phyloP scores from a whole-genome alignment of 2,888 invertebrate genomes.

The Spilosoma lubricipeda region DNA sequence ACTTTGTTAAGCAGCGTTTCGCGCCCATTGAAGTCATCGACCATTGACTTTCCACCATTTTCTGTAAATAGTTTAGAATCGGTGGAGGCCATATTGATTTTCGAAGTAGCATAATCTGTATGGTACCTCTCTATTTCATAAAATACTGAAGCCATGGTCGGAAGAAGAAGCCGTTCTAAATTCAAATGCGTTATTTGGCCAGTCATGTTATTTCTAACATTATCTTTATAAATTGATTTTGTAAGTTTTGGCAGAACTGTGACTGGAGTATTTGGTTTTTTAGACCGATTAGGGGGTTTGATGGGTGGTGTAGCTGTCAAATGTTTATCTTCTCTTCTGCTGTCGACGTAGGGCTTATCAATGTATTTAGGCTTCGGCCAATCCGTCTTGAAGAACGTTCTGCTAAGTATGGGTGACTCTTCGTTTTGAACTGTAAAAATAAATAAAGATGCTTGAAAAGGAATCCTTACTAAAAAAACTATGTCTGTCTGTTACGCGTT shows the following conservation, averaged over 20 bases:
- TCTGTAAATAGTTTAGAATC: constrained; percentile 13
- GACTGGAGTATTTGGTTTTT: neutral
- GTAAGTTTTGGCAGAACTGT: constrained; percentile 5
- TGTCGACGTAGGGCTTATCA: constrained; percentile 29
- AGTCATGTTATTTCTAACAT: neutral
- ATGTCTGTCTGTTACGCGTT: too few species aligned
- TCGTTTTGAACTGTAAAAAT: constrained; percentile 43
- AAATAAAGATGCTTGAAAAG: neutral
- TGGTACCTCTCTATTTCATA: constrained; percentile 25
- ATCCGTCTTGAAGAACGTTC: constrained; percentile 45
- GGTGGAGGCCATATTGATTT: constrained; percentile 24
- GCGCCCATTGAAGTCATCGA: neutral
- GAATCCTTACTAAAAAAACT: too few species aligned
- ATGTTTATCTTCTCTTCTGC: constrained; percentile 8
- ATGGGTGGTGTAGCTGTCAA: neutral
- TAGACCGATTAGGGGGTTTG: neutral
- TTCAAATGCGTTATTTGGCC: constrained; percentile 25
- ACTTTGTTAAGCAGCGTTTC: constrained; percentile 11
- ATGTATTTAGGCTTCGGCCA: constrained; percentile 45
- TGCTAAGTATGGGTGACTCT: constrained; percentile 29
- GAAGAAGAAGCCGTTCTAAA: constrained; percentile 34
- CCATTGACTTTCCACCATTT: neutral
- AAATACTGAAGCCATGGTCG: constrained; percentile 37
- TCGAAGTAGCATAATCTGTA: neutral
- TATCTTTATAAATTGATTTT: constrained; percentile 4